A percentile compares a stretch with the other conserved stretches of the same genome.
These are phyloP conservation scores for Nycticebus coucang DNA, from an alignment of 2,113 vertebrate genomes.

Conservation along the genomic window DNA sequence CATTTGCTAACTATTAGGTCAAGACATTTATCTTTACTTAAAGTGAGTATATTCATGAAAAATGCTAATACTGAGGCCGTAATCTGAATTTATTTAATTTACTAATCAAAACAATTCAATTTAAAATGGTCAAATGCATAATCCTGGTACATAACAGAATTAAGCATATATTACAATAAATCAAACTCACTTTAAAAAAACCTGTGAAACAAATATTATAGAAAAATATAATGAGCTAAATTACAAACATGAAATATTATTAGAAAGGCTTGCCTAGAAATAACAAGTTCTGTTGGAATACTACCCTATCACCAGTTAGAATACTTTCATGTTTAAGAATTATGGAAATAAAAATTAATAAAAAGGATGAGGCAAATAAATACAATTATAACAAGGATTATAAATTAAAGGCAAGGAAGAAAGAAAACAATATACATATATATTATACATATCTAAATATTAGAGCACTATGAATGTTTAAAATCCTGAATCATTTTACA, in stretches of 20 bases:
- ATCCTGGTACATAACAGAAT: neutral
- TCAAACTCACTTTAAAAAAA: neutral
- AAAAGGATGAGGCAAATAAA: constrained; percentile 19
- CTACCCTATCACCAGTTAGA: neutral
- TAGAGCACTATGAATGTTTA: neutral
- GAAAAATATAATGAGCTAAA: neutral
- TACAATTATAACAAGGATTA: neutral
- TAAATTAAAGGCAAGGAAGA: neutral
- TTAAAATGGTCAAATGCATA: neutral
- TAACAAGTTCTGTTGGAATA: neutral
- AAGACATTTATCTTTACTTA: constrained; percentile 42
- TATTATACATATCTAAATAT: neutral
- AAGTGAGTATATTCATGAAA: neutral
- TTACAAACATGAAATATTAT: neutral
- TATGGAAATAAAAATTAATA: neutral
- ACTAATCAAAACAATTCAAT: constrained; percentile 6
- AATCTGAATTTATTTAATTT: neutral
- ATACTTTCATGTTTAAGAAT: constrained; percentile 10
- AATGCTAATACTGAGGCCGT: constrained; percentile 9
- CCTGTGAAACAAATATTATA: neutral
- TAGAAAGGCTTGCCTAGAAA: constrained; percentile 21
- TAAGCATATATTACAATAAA: neutral
- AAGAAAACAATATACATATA: neutral
- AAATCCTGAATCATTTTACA: constrained; percentile 3
- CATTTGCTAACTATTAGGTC: constrained; percentile 33